Base-by-base conservation (phyloP, 2,888 invertebrate species). In the Tryphoninae sp. region DNA sequence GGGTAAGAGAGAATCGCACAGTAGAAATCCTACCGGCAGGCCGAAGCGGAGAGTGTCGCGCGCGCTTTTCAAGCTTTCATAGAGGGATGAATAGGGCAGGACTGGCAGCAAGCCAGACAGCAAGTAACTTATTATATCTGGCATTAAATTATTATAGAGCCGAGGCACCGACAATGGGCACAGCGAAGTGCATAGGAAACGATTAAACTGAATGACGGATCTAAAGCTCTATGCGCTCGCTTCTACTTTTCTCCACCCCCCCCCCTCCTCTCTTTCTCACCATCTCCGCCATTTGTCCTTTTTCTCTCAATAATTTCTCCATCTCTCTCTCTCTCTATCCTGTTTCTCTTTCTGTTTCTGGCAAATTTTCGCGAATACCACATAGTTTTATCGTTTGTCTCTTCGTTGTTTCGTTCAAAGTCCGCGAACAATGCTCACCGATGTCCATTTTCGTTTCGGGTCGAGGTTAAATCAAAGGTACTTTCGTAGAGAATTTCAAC, bases 81-180 rank as follows among this genome's bases (percentile, higher is more conserved):
- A 87, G 87, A 88, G 88, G 89, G 88, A 91, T 91, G 91, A 91
- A 91, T 91, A 89, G 90, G 88, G 88, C 87, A 87, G 86, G 85
- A 86, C 87, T 91, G 91, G 91, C 91, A 89, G 80, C 61, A 86
- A 84, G 90, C 91, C 91, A 91, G 91, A 89, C 90, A 90, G 89
- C 91, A 88, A 91, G 91, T 91, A 91, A 91, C 91, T 91, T 91
- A 91, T 91, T 91, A 91, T 91, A 91, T 91, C 90, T 91, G 90
- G 91, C 91, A 91, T 91, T 91, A 91, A 91, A 91, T 91, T 91
- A 91, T 91, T 91, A 91, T 91, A 89, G 89, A 91, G 88, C 89
- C 83, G 42, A 82, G 85, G 84, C 61, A 73, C 84, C 88, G 89
- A 91, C 91, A 91, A 91, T 91, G 89, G 91, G 89, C 88, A 90